Conservation (phyloP, 2,888 invertebrate genomes). For the Andrena chrysosceles region DNA sequence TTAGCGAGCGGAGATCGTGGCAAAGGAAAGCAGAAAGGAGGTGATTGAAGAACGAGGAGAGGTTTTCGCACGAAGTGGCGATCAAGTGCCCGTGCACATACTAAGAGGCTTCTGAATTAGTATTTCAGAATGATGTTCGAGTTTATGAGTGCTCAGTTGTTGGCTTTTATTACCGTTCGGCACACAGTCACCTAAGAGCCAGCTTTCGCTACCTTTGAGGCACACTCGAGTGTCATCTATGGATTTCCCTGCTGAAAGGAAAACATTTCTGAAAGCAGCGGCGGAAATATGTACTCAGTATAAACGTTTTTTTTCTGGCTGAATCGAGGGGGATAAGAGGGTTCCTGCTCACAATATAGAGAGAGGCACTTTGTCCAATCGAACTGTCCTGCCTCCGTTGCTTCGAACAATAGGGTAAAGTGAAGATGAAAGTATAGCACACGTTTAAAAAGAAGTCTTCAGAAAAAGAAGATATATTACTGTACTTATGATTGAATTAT, state of each 20-base stretch:
- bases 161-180: neutral
- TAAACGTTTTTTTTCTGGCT: conserved; percentile 5
- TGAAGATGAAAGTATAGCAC: neutral
- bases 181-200: neutral
- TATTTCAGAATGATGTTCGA: neutral
- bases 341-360: neutral
- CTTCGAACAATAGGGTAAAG: neutral
- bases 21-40: neutral
- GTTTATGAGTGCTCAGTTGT: neutral
- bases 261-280: neutral
- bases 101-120: conserved; percentile 1
- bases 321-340: conserved; percentile 20
- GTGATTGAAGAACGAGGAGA: neutral
- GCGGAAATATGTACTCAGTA: neutral
- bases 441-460: too few species aligned
- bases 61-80: neutral
- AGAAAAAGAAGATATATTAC: too few species aligned
- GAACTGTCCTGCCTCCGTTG: conserved; percentile 20
- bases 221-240: neutral
- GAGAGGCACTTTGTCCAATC: conserved; percentile 36
- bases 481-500: too few species aligned
- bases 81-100: neutral
- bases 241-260: neutral
- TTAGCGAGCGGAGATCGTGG: too few species aligned
- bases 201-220: neutral